Evolutionary conservation across 1,140 invertebrate species (phyloP).

Genomic region (Elymnias hypermnestra): DNA sequence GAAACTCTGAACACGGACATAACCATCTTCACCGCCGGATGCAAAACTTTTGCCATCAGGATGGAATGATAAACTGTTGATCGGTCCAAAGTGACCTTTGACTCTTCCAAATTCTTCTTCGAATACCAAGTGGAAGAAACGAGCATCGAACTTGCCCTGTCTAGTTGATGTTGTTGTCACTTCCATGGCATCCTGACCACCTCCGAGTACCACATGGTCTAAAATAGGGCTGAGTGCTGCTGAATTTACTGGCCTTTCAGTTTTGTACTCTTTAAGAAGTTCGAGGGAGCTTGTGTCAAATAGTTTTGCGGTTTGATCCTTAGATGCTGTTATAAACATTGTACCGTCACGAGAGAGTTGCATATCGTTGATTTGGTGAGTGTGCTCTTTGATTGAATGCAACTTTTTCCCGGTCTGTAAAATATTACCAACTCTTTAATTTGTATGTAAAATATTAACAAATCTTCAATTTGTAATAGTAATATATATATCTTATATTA

Average conservation of each 20-base stretch:
- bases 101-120: slow-evolving; percentile 99
- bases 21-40: slow-evolving; percentile 99
- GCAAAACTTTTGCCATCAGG: slow-evolving; percentile 98
- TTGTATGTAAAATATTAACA: too few species aligned
- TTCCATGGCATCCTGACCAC: slow-evolving; percentile 99
- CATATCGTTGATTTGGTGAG: slow-evolving; percentile 95
- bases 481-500: not conserved
- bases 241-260: slow-evolving; percentile 97
- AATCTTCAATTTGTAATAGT: slow-evolving; percentile 13
- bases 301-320: slow-evolving; percentile 95
- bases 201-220: slow-evolving; percentile 96
- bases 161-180: slow-evolving; percentile 97
- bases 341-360: slow-evolving; percentile 94
- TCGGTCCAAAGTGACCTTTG: slow-evolving; percentile 99
- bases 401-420: slow-evolving; percentile 87
- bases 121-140: slow-evolving; percentile 99
- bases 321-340: slow-evolving; percentile 97
- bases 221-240: slow-evolving; percentile 95
- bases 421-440: too few species aligned
- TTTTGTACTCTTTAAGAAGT: slow-evolving; percentile 95
- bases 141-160: slow-evolving; percentile 98
- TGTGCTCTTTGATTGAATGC: slow-evolving; percentile 87
- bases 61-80: slow-evolving; percentile 98
- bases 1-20: slow-evolving; percentile 96
- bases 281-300: slow-evolving; percentile 93